These are phyloP conservation scores for Calliscelio sp. DNA, from an alignment of 2,888 invertebrate genomes.

Conservation along the genomic window DNA sequence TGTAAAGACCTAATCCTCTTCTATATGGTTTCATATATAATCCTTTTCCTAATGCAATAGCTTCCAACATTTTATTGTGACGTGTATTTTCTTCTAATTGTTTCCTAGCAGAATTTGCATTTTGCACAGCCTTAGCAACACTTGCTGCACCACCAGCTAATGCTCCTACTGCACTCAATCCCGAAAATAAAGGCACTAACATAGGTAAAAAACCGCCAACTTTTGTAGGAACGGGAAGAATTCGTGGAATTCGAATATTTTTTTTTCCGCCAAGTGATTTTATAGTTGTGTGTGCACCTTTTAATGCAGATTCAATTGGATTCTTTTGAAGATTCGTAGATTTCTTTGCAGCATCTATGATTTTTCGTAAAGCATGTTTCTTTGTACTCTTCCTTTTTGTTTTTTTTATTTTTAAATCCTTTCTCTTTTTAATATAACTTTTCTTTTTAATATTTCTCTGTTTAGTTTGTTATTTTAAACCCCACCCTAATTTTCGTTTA, in stretches of 20 bases:
- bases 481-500: no score
- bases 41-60: conserved; percentile 31
- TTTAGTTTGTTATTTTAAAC: no score
- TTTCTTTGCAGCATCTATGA: no score
- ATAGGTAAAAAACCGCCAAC: conserved; percentile 75
- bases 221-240: conserved; percentile 34
- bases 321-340: no score
- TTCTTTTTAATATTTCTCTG: no score
- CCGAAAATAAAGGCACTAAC: conserved; percentile 75
- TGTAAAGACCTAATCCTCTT: conserved; percentile 28
- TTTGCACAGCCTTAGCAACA: conserved; percentile 81
- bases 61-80: conserved; percentile 14
- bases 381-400: no score
- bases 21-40: conserved; percentile 34
- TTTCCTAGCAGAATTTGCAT: conserved; percentile 79
- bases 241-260: conserved; percentile 28
- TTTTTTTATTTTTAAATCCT: no score
- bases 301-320: no score
- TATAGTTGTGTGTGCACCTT: no score
- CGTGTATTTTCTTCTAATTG: conserved; percentile 77
- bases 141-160: conserved; percentile 82
- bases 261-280: conserved; percentile 26
- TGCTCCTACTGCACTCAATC: conserved; percentile 77
- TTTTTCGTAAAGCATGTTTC: no score
- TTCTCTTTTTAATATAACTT: no score